Base-by-base conservation (phyloP, 1,140 invertebrate genomes). In the Tigriopus japonicus region DNA sequence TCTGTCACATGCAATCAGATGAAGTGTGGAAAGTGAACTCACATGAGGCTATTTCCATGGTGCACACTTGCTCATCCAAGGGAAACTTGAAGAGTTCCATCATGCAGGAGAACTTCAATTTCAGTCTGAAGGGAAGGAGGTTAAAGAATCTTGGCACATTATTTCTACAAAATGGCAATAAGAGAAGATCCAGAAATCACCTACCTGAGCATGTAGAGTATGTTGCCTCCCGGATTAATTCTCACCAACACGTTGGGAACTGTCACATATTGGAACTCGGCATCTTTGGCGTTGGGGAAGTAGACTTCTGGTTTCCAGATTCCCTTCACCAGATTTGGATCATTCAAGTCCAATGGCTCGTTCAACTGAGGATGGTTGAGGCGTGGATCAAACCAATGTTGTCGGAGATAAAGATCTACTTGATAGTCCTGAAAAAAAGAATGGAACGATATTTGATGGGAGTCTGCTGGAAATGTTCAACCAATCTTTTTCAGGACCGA, bases 261-360 rank as follows among this genome's bases (percentile, higher is more conserved):
- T 0, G 78, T 81, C 19, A 81, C 80, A 64, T 77, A 78, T 67
- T 81, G 79, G 65, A 80, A 80, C 64, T 78, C 76, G 0, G 78
- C 80, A 61, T 77, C 72, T 69, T 82, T 83, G 19, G 80, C 80
- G 68, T 83, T 83, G 28, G 77, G 74, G 65, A 83, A 82, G 67
- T 81, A 83, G 2, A 80, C 75, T 66, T 83, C 80, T 0, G 80
- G 81, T 56, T 81, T 78, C 81, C 81, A 82, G 56, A 83, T 77
- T 42, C 72, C 70, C 62, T 77, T 75, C 1, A 81, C 75, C 42
- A 81, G 66, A 60, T 76, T 76, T 1, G 75, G 75, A 66, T 80
- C 77, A 64, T 77, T 77, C 6, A 79, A 66, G 62, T 78, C 74
- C 3, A 79, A 66, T 0, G 76, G 69, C 59, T 75, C 71, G 1